Evolutionary conservation across 2,888 invertebrate species (phyloP), one percentile per base, ranked within the genome.

Genomic region (Sminthurinus aureus): DNA sequence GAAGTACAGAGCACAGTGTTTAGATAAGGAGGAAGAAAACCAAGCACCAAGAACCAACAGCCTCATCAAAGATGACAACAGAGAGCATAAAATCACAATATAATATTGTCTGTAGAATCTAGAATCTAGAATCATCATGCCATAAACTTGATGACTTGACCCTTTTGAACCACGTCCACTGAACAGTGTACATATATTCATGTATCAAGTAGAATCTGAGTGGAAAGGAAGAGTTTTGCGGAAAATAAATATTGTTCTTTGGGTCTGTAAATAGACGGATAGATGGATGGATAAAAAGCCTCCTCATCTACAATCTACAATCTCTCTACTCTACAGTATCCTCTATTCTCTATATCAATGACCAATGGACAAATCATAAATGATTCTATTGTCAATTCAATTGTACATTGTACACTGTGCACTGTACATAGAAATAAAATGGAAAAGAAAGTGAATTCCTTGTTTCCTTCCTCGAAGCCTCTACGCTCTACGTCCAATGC

Each of bases 21-120:
- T 38, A 38, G 24, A 76, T 15, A 75, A 20, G 75, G 51, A 75
- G 20, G 22, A 58, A 75, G 75, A 75, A n/a, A 51, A 24, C 22
- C 13, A 26, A 73, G 15, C n/a, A n/a, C n/a, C n/a, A n/a, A n/a
- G 26, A 51, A 13, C 8, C 50, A 51, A 50, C 3, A 74, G 26
- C 4, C n/a, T 24, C 12, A 74, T 24, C 22, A 26, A 74, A 12
- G 26, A 38, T 50, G 20, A 20, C n/a, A 51, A n/a, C n/a, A 11
- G 20, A 67, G 22, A 67, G 38, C 38, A 38, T 67, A 67, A 67
- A 67, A 38, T 38, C 38, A 38, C 38, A 38, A 38, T 38, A 38
- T 38, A 38, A 38, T 38, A 38, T 38, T 38, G 38, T 38, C 38
- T 6, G 6, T 38, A 38, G 38, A 38, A 38, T 38, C 6, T 38